Evolutionary conservation across 2,113 vertebrate genomes (phyloP), one percentile per base, ranked within the genome.

Genomic region (Anas platyrhynchos): DNA sequence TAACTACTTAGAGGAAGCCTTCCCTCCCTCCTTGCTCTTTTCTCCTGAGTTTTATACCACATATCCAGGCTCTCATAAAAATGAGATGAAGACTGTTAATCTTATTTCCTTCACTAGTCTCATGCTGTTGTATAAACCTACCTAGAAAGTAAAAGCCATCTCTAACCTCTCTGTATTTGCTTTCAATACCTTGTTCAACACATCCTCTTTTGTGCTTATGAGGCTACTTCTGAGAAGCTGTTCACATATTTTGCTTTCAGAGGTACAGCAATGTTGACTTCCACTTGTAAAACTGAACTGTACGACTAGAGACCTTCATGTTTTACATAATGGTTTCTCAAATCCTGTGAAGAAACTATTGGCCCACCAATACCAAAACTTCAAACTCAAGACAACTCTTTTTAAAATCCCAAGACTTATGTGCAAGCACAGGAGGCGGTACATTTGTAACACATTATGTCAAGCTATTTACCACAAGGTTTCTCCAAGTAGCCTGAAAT

Each of bases 401-500:
- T 55, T 59, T 2, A 29, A 52, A 59, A 32, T 1, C 2, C 21
- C 36, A 15, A 13, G 26, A 23, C 15, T 15, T 46, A 9, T 2
- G 41, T n/a, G 52, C 14, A 7, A 56, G 18, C 38, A 16, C n/a
- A 52, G 63, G 32, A n/a, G 16, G 71, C 4, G 54, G 52, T 36
- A 18, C 3, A 2, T 56, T 7, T 18, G 26, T 43, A 25, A 38
- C 14, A 32, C 6, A 0, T 2, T 7, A 43, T 63, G 36, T 10
- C 27, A 20, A 41, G 27, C 22, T 18, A 12, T 18, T 50, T 25
- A 17, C 48, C 3, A 0, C 4, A 13, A 16, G 16, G 18, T n/a
- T 13, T 27, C 59, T 27, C 55, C 59, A 43, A 6, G 5, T 5
- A 41, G 17, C 56, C 81, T 29, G 66, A 31, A 41, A 9, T 17